phyloP scores from a whole-genome alignment of 2,797 vertebrate species.

The Gadopsis marmoratus region DNA sequence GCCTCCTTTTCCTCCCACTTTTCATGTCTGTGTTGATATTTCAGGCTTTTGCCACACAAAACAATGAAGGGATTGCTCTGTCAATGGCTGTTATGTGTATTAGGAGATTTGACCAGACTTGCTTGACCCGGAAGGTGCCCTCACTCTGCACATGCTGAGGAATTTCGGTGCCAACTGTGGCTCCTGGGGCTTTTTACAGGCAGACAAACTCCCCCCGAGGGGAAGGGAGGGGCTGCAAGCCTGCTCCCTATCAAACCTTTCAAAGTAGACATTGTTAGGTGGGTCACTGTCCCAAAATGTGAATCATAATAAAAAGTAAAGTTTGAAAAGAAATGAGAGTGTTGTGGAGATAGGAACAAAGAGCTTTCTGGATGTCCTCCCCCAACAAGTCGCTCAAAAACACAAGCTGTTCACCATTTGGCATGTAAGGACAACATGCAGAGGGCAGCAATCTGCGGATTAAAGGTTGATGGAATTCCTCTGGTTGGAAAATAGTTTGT shows the following conservation, averaged over 20 bases:
- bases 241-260: conserved; percentile 1
- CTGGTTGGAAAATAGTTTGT: not conserved
- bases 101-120: conserved; percentile 39
- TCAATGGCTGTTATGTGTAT: conserved; percentile 14
- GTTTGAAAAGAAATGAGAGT: not conserved
- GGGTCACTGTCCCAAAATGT: not conserved
- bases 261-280: not conserved
- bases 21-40: not conserved
- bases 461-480: conserved; percentile 18
- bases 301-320: not conserved
- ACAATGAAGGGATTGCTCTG: not conserved
- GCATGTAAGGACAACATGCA: conserved; percentile 40
- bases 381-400: not conserved
- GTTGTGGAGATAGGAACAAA: not conserved
- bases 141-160: conserved; percentile 41
- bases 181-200: not conserved
- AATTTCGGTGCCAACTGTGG: conserved; percentile 67
- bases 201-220: conserved; percentile 39
- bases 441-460: not conserved
- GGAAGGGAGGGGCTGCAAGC: not conserved
- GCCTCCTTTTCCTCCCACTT: not conserved
- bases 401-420: conserved; percentile 1
- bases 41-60: not conserved
- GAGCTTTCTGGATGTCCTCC: conserved; percentile 20
- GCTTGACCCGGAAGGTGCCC: conserved; percentile 24